These are phyloP conservation scores for Sitta carolinensis DNA, from an alignment of 2,797 vertebrate genomes.

Conservation along the genomic window DNA sequence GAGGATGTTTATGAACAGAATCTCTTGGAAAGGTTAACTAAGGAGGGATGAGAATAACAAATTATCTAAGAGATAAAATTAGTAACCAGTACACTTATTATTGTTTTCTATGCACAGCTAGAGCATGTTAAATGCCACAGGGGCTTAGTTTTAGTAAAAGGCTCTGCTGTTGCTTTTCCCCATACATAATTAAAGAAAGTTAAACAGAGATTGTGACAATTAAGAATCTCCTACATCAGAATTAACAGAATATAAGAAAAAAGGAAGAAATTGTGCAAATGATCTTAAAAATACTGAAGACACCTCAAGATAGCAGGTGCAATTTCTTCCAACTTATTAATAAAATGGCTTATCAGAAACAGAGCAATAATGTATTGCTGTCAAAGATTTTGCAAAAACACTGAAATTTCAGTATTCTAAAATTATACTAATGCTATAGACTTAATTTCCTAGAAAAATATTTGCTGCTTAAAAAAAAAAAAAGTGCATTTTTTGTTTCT, in stretches of 20 bases:
- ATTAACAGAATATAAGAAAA: background rate
- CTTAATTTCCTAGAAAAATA: background rate
- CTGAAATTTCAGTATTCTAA: background rate
- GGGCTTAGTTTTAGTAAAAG: background rate
- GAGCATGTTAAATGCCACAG: background rate
- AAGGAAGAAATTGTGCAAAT: background rate
- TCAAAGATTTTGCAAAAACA: background rate
- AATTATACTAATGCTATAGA: background rate
- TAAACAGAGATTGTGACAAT: background rate
- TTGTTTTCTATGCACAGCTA: background rate
- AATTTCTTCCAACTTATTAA: background rate
- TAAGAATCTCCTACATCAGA: background rate
- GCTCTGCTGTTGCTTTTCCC: background rate
- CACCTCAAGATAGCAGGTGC: background rate
- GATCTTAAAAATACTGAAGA: background rate
- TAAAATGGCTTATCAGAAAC: background rate
- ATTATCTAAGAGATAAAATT: conserved; percentile 36
- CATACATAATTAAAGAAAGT: background rate
- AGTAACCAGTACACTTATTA: background rate
- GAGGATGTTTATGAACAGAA: conserved; percentile 40
- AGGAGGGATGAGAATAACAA: conserved; percentile 30
- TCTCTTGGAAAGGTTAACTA: conserved; percentile 41
- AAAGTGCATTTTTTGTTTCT: background rate
- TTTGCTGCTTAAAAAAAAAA: background rate
- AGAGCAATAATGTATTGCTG: background rate